Base-by-base conservation (phyloP, 1,140 invertebrate genomes). In the Musca vetustissima region DNA sequence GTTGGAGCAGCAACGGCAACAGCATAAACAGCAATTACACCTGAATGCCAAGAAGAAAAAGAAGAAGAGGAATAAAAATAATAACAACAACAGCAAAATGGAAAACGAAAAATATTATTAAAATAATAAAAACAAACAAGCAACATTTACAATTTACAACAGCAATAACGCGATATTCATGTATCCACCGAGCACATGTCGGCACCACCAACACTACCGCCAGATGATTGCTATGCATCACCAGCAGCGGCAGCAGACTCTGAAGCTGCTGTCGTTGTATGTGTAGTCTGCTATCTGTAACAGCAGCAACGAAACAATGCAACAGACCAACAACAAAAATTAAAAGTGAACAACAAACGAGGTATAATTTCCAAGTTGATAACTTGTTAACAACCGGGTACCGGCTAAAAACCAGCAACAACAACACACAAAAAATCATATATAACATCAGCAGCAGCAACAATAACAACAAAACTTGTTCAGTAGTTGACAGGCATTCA, bases 61-160 rank as follows among this genome's bases (percentile, higher is more conserved):
- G 21, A 68, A 43, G 0, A 21, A 22, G 9, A 19, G 52, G 32
- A 64, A 68, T n/a, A n/a, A n/a, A n/a, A n/a, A n/a, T n/a, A n/a
- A n/a, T n/a, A 66, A 15, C 64, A 69, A 64, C 43, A 68, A 24
- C 36, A 36, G 36, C 48, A 8, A 64, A 59, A 50, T n/a, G 25
- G 32, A 36, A 61, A 19, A 32, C 55, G 36, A 61, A 21, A 61
- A 61, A 21, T 61, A 61, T 61, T 61, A 61, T 61, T 61, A 32
- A 61, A 61, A 61, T 61, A 61, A 61, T 61, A 61, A 61, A 61
- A 61, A 61, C 57, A 61, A 61, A 61, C 57, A 61, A 61, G 57
- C 57, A 36, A 19, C 36, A 61, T 43, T 61, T 19, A 61, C 57
- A 61, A 61, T 61, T 61, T 50, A 22, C 57, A 28, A 48, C 48